Evolutionary conservation across 2,113 vertebrate species (phyloP).

Genomic region (Callocephalon fimbriatum): DNA sequence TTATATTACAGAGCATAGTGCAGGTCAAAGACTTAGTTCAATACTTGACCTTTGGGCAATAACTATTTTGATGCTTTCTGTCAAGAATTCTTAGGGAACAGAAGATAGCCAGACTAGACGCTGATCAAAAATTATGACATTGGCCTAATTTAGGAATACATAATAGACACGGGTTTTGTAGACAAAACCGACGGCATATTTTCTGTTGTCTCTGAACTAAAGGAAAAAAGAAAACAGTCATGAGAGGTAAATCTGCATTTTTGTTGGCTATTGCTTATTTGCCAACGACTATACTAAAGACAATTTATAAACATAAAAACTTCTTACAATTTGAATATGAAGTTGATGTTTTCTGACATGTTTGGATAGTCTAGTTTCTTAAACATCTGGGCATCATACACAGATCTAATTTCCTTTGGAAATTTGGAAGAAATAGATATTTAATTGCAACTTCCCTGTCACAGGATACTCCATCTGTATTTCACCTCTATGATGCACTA

Average conservation of each 20-base stretch:
- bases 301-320: neutral
- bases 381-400: neutral
- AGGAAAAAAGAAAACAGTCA: neutral
- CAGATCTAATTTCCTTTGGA: neutral
- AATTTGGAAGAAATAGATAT: neutral
- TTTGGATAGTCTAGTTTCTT: neutral
- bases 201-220: neutral
- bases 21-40: neutral
- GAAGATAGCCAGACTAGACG: neutral
- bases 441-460: neutral
- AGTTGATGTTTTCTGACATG: neutral
- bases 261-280: neutral
- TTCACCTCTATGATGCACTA: neutral
- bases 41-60: neutral
- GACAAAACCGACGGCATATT: fast-evolving
- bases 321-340: neutral
- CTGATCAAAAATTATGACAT: neutral
- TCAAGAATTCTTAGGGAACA: neutral
- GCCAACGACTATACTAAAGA: neutral
- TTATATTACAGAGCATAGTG: neutral
- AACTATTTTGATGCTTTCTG: neutral
- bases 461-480: neutral
- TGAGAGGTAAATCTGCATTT: neutral
- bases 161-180: neutral
- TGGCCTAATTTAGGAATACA: neutral